Base-by-base conservation (phyloP, 2,888 invertebrate species). In the Chrysomela aeneicollis region DNA sequence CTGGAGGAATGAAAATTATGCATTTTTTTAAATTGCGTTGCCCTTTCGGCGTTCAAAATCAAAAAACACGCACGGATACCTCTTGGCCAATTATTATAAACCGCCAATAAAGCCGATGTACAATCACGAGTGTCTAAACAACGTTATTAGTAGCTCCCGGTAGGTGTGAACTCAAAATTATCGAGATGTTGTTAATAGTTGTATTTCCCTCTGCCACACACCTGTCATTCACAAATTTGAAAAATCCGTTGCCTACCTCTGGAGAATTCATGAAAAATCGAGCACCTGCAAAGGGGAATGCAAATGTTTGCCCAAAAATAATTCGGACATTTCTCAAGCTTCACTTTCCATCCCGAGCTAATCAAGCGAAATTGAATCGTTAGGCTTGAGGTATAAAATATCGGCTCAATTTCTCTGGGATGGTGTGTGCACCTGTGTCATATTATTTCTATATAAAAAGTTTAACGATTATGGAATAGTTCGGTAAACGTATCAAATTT, bases 251-350 rank as follows among this genome's bases (percentile, higher is more conserved):
- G 61, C 58, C 57, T 53, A 54, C 64, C 67, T 60, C 26, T 15
- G 6, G 12, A 35, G 15, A 68, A 71, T 64, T 60, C 55, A 71
- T 73, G 70, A 74, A 72, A 74, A 73, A 74, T 73, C 55, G 69
- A 57, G 70, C 74, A 74, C 70, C 73, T 74, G 74, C 74, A 47
- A 63, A 22, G 55, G 1, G 30, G 49, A 68, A 70, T 68, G 70
- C 68, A 68, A 70, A 70, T 68, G 59, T 68, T 68, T 60, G 59
- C 64, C 64, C 64, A 55, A 68, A 69, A 64, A 66, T 70, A 69
- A 61, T 69, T 69, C 53, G 61, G 59, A 57, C 66, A 69, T 69
- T 67, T 69, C 63, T 69, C 66, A 69, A 64, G 63, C 53, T 60
- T 55, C 62, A 61, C 63, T 61, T 52, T 55, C 32, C 15, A 52